Percentiles rank a stretch among this genome's conserved stretches.
Evolutionary conservation across 2,797 vertebrate species (phyloP).

Genomic region (Pristis pectinata): DNA sequence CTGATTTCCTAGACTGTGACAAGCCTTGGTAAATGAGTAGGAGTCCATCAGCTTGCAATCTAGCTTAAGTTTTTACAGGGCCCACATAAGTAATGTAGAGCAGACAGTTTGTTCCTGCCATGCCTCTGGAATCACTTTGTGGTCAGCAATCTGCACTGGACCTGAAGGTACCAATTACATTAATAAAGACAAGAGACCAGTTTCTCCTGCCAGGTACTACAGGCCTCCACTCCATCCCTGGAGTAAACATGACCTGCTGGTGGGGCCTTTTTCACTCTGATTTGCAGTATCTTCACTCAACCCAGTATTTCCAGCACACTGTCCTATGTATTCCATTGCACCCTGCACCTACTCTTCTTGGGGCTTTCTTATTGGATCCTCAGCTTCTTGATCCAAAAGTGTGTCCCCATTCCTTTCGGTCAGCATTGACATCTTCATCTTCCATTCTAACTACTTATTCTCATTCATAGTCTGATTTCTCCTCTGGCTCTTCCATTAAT

Average conservation of each 20-base stretch:
- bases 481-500: not conserved
- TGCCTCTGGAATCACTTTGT: not conserved
- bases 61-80: not conserved
- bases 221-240: not conserved
- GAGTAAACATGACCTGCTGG: not conserved
- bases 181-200: not conserved
- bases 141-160: not conserved
- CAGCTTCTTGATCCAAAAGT: not conserved
- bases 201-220: not conserved
- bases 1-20: not conserved
- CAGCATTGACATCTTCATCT: not conserved
- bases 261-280: not conserved
- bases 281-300: not conserved
- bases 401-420: not conserved
- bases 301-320: not conserved
- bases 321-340: not conserved
- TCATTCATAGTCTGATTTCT: not conserved
- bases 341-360: not conserved
- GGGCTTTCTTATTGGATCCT: not conserved
- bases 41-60: not conserved
- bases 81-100: not conserved
- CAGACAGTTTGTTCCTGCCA: not conserved
- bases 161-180: not conserved
- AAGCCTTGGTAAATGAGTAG: not conserved
- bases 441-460: not conserved